Evolutionary conservation across 2,113 vertebrate species (phyloP), one percentile per base, ranked within the genome.

Genomic region (Sturnus vulgaris): DNA sequence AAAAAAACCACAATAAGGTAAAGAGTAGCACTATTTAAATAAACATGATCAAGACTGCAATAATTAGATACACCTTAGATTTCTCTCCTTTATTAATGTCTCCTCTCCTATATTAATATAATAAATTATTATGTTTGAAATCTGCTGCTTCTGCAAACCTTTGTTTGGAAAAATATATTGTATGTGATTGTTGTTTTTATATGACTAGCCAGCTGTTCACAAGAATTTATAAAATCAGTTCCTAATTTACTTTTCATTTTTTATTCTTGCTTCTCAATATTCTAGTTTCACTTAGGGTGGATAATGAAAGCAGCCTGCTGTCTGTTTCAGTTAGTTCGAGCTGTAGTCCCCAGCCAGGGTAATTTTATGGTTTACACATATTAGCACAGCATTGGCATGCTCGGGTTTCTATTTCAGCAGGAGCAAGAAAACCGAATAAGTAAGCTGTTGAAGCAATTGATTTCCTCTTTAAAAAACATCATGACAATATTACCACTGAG

Each of bases 171-270:
- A 80, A 80, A 5, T 19, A 16, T 52, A 82, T 71, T 68, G 20
- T n/a, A 42, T 82, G 37, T 44, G 44, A 33, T 40, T 42, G 4
- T 35, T 77, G 30, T 56, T 92, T 80, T 35, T 61, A 12, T 82
- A 22, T n/a, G 55, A 82, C 39, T 65, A 91, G 15, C 30, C 87
- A 44, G 46, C 11, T 85, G 19, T 46, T 94, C 37, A 50, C 24
- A 61, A 27, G 47, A 63, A 52, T 87, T 82, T 73, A 65, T 47
- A 87, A 90, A 84, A 93, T 73, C 35, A 55, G 30, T 55, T 59
- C 37, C 68, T 80, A 83, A 90, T 90, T 77, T 91, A 70, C 71
- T 88, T 95, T 90, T 88, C 35, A 56, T 35, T 77, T 95, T 79
- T 90, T 91, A 86, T 88, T 88, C 75, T 88, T 92, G 57, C 44